Conservation (phyloP, 1,140 invertebrate genomes). For the Brachystomella parvula region DNA sequence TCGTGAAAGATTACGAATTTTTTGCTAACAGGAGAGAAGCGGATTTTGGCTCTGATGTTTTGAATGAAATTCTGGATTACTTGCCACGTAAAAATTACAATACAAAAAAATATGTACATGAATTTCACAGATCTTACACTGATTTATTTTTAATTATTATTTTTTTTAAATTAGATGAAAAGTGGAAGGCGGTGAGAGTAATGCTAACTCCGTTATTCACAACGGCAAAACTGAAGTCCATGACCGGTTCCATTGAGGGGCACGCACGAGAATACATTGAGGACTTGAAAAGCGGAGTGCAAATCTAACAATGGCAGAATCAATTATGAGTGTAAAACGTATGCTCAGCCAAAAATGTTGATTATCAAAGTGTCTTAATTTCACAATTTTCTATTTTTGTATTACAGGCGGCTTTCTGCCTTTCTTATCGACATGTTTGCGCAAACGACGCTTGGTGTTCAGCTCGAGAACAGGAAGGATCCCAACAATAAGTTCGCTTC, state of each 20-base stretch:
- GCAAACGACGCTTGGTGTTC: slow-evolving; percentile 20
- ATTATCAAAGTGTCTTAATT: not conserved
- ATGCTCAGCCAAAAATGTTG: not conserved
- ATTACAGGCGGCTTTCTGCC: slow-evolving; percentile 17
- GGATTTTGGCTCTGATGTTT: slow-evolving; percentile 19
- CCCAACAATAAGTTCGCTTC: slow-evolving; percentile 26
- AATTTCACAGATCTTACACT: not conserved
- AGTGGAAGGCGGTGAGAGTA: slow-evolving; percentile 4
- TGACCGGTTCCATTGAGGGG: slow-evolving; percentile 8
- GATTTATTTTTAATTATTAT: not conserved
- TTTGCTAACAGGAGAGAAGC: slow-evolving; percentile 15
- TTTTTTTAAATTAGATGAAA: slow-evolving; percentile 14
- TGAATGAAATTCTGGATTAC: slow-evolving; percentile 27
- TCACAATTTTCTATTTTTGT: slow-evolving; percentile 1
- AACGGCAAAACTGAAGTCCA: slow-evolving; percentile 20
- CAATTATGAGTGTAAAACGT: slow-evolving; percentile 28
- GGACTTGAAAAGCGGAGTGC: slow-evolving; percentile 19
- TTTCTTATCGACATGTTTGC: slow-evolving; percentile 34
- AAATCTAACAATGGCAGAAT: slow-evolving; percentile 4
- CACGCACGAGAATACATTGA: slow-evolving; percentile 17
- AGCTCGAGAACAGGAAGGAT: slow-evolving; percentile 23
- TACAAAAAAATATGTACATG: not conserved
- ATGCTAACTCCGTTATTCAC: not conserved
- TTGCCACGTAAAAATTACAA: not conserved
- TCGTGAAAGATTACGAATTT: slow-evolving; percentile 22